Percentiles rank a stretch among this genome's conserved stretches.
Evolutionary conservation across 1,140 invertebrate species (phyloP).

Genomic region (Listronotus oregonensis): DNA sequence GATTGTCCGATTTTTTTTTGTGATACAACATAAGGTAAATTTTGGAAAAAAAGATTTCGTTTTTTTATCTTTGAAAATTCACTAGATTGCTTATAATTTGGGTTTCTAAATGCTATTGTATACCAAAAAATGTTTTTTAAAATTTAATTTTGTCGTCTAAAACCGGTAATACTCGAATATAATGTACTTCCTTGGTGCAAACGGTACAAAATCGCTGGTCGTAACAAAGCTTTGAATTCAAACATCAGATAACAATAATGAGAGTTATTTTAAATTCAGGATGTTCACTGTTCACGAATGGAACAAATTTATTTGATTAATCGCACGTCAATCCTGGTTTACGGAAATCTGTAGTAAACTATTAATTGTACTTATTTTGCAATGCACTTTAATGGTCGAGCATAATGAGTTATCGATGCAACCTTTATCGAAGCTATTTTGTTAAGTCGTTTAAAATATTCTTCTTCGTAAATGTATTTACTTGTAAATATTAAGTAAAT

Average conservation of each 20-base stretch:
- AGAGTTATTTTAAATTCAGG: constrained; percentile 26
- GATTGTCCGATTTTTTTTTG: too few relatives aligned
- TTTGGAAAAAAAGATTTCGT: too few relatives aligned
- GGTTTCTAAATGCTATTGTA: too few relatives aligned
- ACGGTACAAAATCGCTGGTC: constrained; percentile 2
- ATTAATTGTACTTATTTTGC: constrained; percentile 3
- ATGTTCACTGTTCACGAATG: constrained; percentile 23
- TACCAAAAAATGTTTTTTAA: too few relatives aligned
- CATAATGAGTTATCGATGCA: neutral
- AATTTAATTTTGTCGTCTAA: too few relatives aligned
- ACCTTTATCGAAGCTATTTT: too few relatives aligned
- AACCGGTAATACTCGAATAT: constrained; percentile 2
- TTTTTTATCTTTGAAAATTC: too few relatives aligned
- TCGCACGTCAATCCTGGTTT: constrained; percentile 11
- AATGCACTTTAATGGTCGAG: neutral
- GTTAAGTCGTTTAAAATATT: too few relatives aligned
- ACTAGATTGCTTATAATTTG: too few relatives aligned
- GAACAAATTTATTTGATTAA: constrained; percentile 29
- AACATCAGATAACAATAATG: constrained; percentile 29
- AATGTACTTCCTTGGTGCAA: constrained; percentile 7
- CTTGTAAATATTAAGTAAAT: too few relatives aligned
- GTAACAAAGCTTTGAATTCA: constrained; percentile 17
- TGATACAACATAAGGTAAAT: too few relatives aligned
- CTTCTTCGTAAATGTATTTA: too few relatives aligned
- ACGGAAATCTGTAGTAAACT: constrained; percentile 3